Evolutionary conservation across 92 coral and sea anemone genomes (phyloP), one percentile per base, ranked within the genome.

Genomic region (Pocillopora grandis): DNA sequence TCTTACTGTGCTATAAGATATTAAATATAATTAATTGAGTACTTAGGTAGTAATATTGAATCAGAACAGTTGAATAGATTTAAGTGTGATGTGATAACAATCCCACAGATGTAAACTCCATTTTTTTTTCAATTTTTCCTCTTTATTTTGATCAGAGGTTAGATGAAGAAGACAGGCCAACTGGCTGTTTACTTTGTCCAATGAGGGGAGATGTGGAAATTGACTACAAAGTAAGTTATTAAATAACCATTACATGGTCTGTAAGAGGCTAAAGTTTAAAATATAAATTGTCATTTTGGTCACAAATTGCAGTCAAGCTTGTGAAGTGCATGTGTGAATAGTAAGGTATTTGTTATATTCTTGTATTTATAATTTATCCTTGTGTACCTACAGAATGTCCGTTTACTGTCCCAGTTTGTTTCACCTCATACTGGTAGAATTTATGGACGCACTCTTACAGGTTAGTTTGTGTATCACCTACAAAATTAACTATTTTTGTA

Each of bases 81-180:
- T 3, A 42, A 42, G 52, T 42, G 52, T 42, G 52, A 42, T 42
- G 1, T 42, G 8, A 42, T 42, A 42, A 1, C 52, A 42, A 42
- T 42, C 52, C 52, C 8, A 7, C 52, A 42, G 52, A 7, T 3
- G 52, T 42, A 18, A 55, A 31, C 36, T 18, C 14, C 83, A 13
- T 52, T 1, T 33, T 42, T 42, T 20, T 17, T n/a, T 23, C 27
- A 17, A 23, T 52, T 48, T 13, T 57, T 69, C 33, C 66, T 76
- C 42, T 63, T 31, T 66, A 37, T 16, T 77, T 66, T 64, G 64
- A 42, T 42, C 79, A 96, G 98, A 88, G 98, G 83, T 83, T 96
- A 79, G 98, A 96, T 81, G 95, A 91, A 83, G 98, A 96, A 86
- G 98, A 94, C 71, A 87, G 98, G 75, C 98, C 98, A 57, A 96